A percentile compares a stretch with the other conserved stretches of the same genome.
Conservation (phyloP, 2,888 invertebrate species). For the Scaptomyza flava region DNA sequence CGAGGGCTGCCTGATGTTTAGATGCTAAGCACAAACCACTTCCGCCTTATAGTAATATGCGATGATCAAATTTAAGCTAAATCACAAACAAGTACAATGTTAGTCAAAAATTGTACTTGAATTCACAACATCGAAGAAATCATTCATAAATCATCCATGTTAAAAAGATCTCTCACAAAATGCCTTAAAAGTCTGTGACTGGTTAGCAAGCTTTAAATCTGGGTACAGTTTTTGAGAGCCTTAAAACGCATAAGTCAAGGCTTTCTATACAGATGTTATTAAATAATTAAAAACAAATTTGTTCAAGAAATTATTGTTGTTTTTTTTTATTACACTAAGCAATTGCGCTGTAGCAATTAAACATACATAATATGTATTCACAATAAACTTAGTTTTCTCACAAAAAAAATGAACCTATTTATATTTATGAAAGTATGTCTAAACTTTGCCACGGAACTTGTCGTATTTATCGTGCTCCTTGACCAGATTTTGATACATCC, state of each 20-base stretch:
- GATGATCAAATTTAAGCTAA: not conserved
- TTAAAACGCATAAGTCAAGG: not conserved
- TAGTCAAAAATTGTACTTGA: not conserved
- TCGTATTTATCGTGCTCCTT: conserved; percentile 83
- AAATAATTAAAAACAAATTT: conserved; percentile 6
- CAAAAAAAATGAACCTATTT: not conserved
- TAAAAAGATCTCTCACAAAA: not conserved
- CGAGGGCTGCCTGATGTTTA: conserved; percentile 70
- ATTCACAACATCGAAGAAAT: not conserved
- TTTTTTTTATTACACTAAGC: not conserved
- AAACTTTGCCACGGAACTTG: conserved; percentile 84
- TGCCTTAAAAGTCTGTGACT: conserved; percentile 8
- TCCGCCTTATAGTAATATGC: not conserved
- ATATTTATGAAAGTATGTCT: not conserved
- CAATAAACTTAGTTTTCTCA: no score
- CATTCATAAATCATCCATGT: not conserved
- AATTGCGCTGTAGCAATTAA: not conserved
- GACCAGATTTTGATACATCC: conserved; percentile 80
- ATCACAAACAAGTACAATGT: conserved; percentile 1
- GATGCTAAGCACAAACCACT: conserved; percentile 11
- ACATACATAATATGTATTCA: no score
- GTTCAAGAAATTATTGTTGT: not conserved
- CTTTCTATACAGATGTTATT: conserved; percentile 17
- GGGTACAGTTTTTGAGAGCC: not conserved
- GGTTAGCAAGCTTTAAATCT: conserved; percentile 17